phyloP scores from a whole-genome alignment of 1,140 invertebrate genomes.

The Ptiloglossa arizonensis region DNA sequence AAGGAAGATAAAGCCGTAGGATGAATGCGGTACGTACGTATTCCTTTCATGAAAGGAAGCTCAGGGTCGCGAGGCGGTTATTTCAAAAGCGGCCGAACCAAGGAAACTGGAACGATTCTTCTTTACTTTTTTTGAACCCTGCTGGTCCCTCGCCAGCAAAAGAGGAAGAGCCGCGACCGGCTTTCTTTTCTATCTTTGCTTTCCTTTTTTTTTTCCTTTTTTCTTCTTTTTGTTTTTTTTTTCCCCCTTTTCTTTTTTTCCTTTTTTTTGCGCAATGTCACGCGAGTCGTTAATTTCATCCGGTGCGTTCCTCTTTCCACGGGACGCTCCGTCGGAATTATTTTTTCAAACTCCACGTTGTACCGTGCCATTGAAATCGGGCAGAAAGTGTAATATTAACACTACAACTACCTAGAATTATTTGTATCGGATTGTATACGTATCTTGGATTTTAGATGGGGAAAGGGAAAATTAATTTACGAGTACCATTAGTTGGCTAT shows the following conservation, averaged over 20 bases:
- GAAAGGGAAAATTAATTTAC: too few relatives aligned
- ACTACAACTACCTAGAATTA: too few relatives aligned
- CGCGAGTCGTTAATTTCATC: background rate
- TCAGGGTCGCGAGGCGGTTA: conserved; percentile 37
- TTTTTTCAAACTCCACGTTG: too few relatives aligned
- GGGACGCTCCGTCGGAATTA: too few relatives aligned
- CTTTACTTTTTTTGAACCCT: background rate
- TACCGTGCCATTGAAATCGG: too few relatives aligned
- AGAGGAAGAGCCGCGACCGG: conserved; percentile 1
- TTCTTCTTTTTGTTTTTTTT: background rate
- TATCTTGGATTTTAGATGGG: too few relatives aligned
- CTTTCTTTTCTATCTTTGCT: background rate
- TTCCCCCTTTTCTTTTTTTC: background rate
- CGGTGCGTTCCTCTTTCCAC: too few relatives aligned
- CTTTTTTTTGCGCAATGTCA: too few relatives aligned
- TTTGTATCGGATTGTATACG: too few relatives aligned
- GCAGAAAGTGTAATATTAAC: too few relatives aligned
- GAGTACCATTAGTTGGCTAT: too few relatives aligned
- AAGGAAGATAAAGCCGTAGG: background rate
- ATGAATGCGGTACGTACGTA: conserved; percentile 48
- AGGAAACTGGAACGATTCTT: conserved; percentile 53
- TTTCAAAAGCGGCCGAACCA: conserved; percentile 28
- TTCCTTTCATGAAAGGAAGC: conserved; percentile 41
- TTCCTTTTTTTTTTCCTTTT: background rate
- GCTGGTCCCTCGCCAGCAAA: background rate